Base-by-base conservation (phyloP, 1,140 invertebrate genomes). In the Calephelis nemesis region DNA sequence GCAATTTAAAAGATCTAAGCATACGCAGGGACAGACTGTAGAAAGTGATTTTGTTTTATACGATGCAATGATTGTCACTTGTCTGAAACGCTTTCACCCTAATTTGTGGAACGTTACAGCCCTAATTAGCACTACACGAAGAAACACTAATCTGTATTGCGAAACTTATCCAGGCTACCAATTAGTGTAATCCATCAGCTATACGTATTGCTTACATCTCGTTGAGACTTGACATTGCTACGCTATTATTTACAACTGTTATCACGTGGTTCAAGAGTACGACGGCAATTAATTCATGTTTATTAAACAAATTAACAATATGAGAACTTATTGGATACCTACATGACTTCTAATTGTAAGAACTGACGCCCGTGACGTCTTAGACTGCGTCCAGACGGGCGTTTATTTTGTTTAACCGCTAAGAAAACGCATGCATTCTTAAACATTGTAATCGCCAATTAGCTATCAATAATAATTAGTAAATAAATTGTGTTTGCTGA, bases 281-380 rank as follows among this genome's bases (percentile, higher is more conserved):
- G 62, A 65, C 54, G 63, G 66, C 77, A 65, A 82, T 85, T 88
- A 86, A 88, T 88, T 85, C 84, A 84, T 84, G 81, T 86, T 88
- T 86, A 88, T 86, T 86, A 88, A 82, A 86, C 79, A 83, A 86
- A 85, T 88, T 84, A 86, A 81, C 73, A 68, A 81, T 85, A 83
- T 74, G 71, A 79, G 75, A 75, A 67, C 75, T 71, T 77, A 85
- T 86, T 81, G 80, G 76, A 81, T 82, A 81, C 74, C 71, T 74
- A 75, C 73, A 71, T 78, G 71, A 73, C 71, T 63, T 68, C 74
- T 85, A 84, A 86, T 85, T 88, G 81, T 69, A 67, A 68, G 66
- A 75, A 68, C 62, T 73, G 74, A 76, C 62, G 67, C 71, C 69
- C 60, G 63, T 69, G 65, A 62, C 69, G 70, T 74, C 42, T 9